phyloP scores from a whole-genome alignment of 2,797 vertebrate species.

The Loris lydekkerianus region DNA sequence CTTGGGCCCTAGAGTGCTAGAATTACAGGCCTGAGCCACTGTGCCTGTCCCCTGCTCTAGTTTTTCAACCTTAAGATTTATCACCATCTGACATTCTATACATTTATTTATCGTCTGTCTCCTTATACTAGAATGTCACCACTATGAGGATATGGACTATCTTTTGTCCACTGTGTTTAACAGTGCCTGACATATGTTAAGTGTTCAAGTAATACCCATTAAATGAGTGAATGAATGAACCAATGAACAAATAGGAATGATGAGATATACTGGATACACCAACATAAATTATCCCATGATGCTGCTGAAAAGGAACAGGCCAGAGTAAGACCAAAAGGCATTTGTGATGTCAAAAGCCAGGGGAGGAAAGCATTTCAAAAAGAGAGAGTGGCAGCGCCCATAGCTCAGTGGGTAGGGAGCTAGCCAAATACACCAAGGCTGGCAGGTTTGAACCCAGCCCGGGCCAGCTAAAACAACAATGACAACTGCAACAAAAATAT shows the following conservation, averaged over 20 bases:
- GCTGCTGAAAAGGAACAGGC: not conserved
- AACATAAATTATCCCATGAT: not conserved
- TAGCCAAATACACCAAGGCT: too few relatives aligned
- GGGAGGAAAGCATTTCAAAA: slow-evolving; percentile 11
- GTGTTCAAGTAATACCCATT: not conserved
- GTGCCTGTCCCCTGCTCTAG: not conserved
- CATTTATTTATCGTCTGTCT: not conserved
- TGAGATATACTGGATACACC: not conserved
- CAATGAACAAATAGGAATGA: not conserved
- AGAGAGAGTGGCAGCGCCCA: not conserved
- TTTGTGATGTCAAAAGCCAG: not conserved
- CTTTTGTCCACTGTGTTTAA: slow-evolving; percentile 12
- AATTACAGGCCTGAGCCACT: too few relatives aligned
- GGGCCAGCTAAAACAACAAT: too few relatives aligned
- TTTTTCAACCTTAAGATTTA: not conserved
- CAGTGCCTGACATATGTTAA: not conserved
- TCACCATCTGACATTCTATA: not conserved
- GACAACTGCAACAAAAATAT: too few relatives aligned
- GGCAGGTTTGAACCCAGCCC: too few relatives aligned
- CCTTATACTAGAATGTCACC: not conserved
- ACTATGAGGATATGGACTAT: not conserved
- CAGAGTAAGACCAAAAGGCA: not conserved
- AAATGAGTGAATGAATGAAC: not conserved
- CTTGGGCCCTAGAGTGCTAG: too few relatives aligned
- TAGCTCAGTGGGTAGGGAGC: too few relatives aligned